A percentile compares a stretch with the other conserved stretches of the same genome.
phyloP scores from a whole-genome alignment of 1,140 invertebrate species.

The Anastrepha ludens region DNA sequence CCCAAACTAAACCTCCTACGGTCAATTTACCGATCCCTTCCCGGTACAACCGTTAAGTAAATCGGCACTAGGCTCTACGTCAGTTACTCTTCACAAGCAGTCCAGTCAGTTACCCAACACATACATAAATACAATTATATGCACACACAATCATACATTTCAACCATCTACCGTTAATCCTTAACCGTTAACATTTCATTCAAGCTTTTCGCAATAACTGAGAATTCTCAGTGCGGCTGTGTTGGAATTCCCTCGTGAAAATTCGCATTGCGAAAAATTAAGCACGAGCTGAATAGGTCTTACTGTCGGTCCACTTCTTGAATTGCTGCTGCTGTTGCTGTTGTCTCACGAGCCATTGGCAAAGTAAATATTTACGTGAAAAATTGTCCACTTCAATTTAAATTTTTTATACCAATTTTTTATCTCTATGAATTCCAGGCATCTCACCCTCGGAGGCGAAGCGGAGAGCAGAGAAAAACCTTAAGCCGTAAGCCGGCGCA shows the following conservation, averaged over 20 bases:
- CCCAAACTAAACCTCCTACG: too few species aligned
- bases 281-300: background rate
- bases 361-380: background rate
- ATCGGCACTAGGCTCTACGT: too few species aligned
- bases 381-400: background rate
- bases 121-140: too few species aligned
- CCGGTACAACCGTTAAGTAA: too few species aligned
- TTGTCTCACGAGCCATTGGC: background rate
- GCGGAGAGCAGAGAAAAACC: background rate
- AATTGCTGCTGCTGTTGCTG: background rate
- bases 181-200: background rate
- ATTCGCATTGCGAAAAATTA: conserved; percentile 23
- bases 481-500: background rate
- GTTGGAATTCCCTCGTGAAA: background rate
- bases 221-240: background rate
- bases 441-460: background rate
- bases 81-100: too few species aligned
- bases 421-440: background rate
- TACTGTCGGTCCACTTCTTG: background rate
- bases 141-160: too few species aligned
- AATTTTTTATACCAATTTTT: background rate
- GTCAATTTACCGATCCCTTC: too few species aligned
- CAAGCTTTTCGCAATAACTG: background rate
- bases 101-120: too few species aligned
- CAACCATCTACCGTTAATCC: too few species aligned